Evolutionary conservation across 2,888 invertebrate genomes (phyloP), one percentile per base, ranked within the genome.

Genomic region (Drosophila histrio): DNA sequence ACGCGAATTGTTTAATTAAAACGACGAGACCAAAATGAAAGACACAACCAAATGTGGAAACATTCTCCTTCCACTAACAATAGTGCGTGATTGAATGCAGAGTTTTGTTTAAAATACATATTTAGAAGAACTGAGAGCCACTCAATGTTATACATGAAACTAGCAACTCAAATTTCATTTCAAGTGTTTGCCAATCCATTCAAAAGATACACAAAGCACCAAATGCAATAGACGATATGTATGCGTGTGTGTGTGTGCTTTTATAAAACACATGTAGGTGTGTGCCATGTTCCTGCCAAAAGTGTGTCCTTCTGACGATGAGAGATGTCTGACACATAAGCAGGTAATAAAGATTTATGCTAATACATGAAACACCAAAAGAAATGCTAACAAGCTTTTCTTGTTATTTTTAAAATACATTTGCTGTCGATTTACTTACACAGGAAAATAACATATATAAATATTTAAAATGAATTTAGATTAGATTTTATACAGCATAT

Each of bases 1-100:
- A 22, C 28, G 52, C 39, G 38, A 57, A 47, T 59, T 46, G 62
- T 67, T 72, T 77, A 67, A 77, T 77, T 72, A 63, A 72, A 74
- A 52, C 66, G 38, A 44, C 36, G 6, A 41, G 41, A 7, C 43
- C 24, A 30, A 36, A 58, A 52, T 39, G 30, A 4, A 32, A 32
- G 15, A 30, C 17, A n/a, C 19, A 57, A 36, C 59, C 34, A 44
- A 24, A 39, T 58, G 26, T 26, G 43, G 13, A 9, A 17, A 22
- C 22, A n/a, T 3, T n/a, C 30, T 3, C n/a, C 30, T 13, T 6
- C 0, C 2, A 9, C 8, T n/a, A n/a, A n/a, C n/a, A 38, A 38
- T 17, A 17, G 17, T 3, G 9, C 36, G 19, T 4, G 9, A 30
- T 22, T n/a, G 4, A 41, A 49, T 22, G 15, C 34, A 46, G 41